Base-by-base conservation (phyloP, 2,888 invertebrate species). In the Itoplectis maculator region DNA sequence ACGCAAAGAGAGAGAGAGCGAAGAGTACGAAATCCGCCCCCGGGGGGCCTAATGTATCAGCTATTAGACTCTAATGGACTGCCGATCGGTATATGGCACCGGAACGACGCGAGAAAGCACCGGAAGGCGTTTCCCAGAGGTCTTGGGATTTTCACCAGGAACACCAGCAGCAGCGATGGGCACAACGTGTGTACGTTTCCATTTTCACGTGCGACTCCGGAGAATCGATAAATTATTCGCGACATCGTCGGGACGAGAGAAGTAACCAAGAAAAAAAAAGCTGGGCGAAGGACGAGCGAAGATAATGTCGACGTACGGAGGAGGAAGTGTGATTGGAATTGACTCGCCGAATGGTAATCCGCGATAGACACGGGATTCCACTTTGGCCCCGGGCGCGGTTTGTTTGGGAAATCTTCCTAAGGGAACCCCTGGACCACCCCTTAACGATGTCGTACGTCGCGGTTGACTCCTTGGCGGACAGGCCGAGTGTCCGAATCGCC, bases 271-370 rank as follows among this genome's bases (percentile, higher is more conserved):
- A 5, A 29, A 47, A 75, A 76, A 23, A 15, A 56, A 13, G 40
- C 7, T n/a, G 18, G 13, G 15, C 40, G 7, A 42, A 70, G 29
- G 29, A 47, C 29, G 40, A 81, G 70, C 51, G 70, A 76, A 77
- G 78, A 76, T 37, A 51, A 51, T 61, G 76, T 69, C 79, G 61
- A 77, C 56, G 81, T 75, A 42, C 47, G 73, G 83, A 79, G 77
- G 85, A 77, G 82, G 66, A 84, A 79, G 82, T 80, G 85, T 91
- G 91, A 93, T 92, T 90, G 90, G 90, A 90, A 92, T 92, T 92
- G 92, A 93, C 91, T 91, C 86, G n/a, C 86, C 87, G 88, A 90
- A 92, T 92, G 91, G 92, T 92, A 92, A 92, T 92, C 91, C 88
- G 88, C 66, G 80, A 88, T 88, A 89, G 91, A 93, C 93, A 93